Conservation (phyloP, 2,888 invertebrate species). For the Stramonita haemastoma region DNA sequence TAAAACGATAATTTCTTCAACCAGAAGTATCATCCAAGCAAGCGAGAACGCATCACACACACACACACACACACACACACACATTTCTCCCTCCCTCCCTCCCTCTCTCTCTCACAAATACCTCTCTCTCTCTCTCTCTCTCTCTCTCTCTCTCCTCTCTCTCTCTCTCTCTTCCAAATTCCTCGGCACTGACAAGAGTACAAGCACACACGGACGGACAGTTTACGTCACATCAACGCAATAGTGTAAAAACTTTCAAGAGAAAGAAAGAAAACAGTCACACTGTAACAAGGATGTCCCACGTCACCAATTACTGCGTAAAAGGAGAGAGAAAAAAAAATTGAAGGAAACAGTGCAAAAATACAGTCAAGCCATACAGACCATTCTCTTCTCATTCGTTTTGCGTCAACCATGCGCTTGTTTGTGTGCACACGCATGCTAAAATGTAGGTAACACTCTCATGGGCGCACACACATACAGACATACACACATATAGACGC, state of each 20-base stretch:
- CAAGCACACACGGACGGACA: not conserved
- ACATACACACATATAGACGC: not conserved
- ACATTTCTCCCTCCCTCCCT: conserved; percentile 21
- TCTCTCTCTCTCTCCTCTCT: not conserved
- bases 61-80: too few species aligned
- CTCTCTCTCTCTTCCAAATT: not conserved
- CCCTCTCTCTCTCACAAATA: conserved; percentile 11
- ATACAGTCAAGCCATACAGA: too few species aligned
- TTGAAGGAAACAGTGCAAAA: too few species aligned
- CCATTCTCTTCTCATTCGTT: not conserved
- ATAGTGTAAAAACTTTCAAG: too few species aligned
- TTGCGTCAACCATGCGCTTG: not conserved
- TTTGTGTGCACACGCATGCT: not conserved
- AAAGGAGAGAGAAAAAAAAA: too few species aligned
- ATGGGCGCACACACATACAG: not conserved
- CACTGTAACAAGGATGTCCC: too few species aligned
- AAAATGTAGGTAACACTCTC: not conserved
- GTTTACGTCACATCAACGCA: too few species aligned
- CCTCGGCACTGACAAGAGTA: not conserved
- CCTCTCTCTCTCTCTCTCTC: not conserved
- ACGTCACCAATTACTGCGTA: too few species aligned
- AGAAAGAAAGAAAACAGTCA: too few species aligned
- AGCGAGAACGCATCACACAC: too few species aligned
- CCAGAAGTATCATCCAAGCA: too few species aligned
- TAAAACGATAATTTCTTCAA: too few species aligned